A percentile compares a stretch with the other conserved stretches of the same genome.
phyloP scores from a whole-genome alignment of 2,888 invertebrate genomes.

The Hesperia comma region DNA sequence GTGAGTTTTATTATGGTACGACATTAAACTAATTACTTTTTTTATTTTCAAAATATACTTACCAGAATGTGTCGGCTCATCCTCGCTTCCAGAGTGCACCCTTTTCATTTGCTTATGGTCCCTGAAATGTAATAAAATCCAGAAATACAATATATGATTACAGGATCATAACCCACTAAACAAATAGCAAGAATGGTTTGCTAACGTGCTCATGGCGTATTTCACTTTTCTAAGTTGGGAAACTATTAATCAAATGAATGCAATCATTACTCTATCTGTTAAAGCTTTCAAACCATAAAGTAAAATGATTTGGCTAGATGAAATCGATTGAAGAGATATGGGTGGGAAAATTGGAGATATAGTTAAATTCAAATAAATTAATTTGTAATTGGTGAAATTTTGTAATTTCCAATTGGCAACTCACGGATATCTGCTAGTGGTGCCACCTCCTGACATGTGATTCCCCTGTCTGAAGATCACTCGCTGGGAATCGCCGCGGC shows the following conservation, averaged over 20 bases:
- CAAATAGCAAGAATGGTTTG: conserved; percentile 44
- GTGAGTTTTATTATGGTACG: too few species aligned
- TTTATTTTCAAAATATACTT: conserved; percentile 48
- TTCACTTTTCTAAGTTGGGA: conserved; percentile 13
- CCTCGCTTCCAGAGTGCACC: conserved; percentile 89
- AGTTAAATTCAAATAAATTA: not conserved
- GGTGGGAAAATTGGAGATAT: not conserved
- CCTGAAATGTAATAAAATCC: conserved; percentile 74
- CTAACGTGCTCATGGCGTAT: conserved; percentile 44
- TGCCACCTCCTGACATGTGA: conserved; percentile 87
- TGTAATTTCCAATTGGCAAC: conserved; percentile 44
- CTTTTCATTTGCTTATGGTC: conserved; percentile 94
- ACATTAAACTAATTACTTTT: too few species aligned
- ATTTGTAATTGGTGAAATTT: conserved; percentile 1
- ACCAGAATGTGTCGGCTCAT: conserved; percentile 91
- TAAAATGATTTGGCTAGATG: conserved; percentile 34
- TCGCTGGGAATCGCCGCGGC: conserved; percentile 89
- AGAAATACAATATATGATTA: conserved; percentile 5
- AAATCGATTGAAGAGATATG: not conserved
- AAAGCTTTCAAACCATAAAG: conserved; percentile 10
- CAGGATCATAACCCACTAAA: not conserved
- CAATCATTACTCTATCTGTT: conserved; percentile 11
- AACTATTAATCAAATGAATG: conserved; percentile 14
- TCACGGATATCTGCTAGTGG: conserved; percentile 89
- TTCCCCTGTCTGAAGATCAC: conserved; percentile 89